Evolutionary conservation across 2,797 vertebrate species (phyloP), one percentile per base, ranked within the genome.

Genomic region (Gadopsis marmoratus): DNA sequence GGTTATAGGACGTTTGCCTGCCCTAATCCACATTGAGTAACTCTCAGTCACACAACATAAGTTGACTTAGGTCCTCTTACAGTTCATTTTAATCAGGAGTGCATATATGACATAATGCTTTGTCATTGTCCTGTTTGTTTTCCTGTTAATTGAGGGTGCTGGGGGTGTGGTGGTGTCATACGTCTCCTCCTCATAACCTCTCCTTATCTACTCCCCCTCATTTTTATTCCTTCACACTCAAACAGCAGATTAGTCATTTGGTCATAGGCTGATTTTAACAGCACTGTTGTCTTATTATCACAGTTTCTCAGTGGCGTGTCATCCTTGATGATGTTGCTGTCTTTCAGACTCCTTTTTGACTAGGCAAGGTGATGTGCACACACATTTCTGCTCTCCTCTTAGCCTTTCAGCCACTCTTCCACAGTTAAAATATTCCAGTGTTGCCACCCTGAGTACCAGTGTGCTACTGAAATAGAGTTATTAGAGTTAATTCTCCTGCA

Each of bases 11-110:
- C 74, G 67, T 73, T 79, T 82, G 59, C 50, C 41, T 80, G 51
- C 35, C 10, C 11, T 83, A 85, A 88, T 91, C 78, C 79, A 71
- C 26, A 39, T 72, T 75, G 71, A 72, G 76, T 56, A 81, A 89
- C 69, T 78, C 56, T 35, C 4, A 12, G 67, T 76, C 67, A 81
- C 43, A 73, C 62, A 71, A 72, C 41, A 41, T 33, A 66, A 66
- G 9, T 65, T 69, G 43, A 64, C 50, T 74, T 29, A 66, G n/a
- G 59, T 77, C 23, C 35, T 51, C 17, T 54, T 71, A 33, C 2
- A 66, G 62, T 35, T 74, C 2, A 47, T 51, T 79, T 23, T 19
- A 56, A 14, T 71, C 29, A 45, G 14, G 26, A 47, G 21, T 21
- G 5, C 10, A 45, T 19, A 55, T 50, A 19, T 79, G 72, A 77